Percentiles rank a stretch among this genome's conserved stretches.
Evolutionary conservation across 2,113 vertebrate genomes (phyloP).

Genomic region (Perca flavescens): DNA sequence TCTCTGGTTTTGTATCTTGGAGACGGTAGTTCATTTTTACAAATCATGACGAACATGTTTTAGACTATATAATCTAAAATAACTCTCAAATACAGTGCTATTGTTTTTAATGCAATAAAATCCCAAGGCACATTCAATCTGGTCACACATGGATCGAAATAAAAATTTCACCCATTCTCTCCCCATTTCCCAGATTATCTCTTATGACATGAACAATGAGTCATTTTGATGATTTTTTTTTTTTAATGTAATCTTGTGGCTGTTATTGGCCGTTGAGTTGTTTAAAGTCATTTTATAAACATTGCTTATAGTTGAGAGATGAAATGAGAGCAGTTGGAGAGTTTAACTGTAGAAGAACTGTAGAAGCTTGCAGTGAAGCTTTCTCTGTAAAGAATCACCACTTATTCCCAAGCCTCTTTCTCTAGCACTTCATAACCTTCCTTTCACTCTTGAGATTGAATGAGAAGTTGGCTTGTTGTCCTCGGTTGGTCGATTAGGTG

Average conservation of each 20-base stretch:
- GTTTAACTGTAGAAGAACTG: no score
- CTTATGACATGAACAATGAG: neutral
- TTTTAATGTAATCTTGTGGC: neutral
- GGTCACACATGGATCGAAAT: neutral
- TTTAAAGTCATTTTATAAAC: neutral
- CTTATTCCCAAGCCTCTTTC: neutral
- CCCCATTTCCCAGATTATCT: neutral
- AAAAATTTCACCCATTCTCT: neutral
- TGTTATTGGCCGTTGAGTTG: neutral
- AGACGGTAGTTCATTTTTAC: neutral
- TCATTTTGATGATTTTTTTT: neutral
- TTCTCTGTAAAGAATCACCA: neutral
- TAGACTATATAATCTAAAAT: neutral
- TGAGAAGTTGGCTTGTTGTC: constrained; percentile 19
- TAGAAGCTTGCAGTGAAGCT: neutral
- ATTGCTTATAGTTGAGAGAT: neutral
- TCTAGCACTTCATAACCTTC: neutral
- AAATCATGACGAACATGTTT: neutral
- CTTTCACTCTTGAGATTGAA: neutral
- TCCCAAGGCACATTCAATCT: neutral
- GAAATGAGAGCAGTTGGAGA: neutral
- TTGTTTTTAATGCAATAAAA: neutral
- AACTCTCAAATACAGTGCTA: neutral
- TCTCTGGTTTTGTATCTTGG: neutral
- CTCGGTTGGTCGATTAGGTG: constrained; percentile 30